Percentiles rank a stretch among this genome's conserved stretches.
Evolutionary conservation across 2,888 invertebrate genomes (phyloP).

Genomic region (Drosophila niveifrons): DNA sequence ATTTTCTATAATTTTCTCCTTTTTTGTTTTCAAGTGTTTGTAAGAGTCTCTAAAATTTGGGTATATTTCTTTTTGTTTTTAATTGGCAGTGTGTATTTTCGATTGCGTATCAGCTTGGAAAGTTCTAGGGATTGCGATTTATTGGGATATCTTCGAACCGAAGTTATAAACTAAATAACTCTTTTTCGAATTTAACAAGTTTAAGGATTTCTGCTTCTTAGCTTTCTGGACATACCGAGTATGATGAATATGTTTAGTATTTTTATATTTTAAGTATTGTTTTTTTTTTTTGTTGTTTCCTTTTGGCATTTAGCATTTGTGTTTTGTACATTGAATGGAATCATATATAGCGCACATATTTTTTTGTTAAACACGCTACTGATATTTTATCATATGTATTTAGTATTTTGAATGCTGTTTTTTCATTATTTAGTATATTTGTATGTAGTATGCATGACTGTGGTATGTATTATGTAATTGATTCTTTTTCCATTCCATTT

Average conservation of each 20-base stretch:
- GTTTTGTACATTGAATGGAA: conserved; percentile 76
- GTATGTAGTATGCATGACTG: conserved; percentile 24
- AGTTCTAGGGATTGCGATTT: not conserved
- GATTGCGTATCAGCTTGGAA: not conserved
- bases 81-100: conserved; percentile 18
- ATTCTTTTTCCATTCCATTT: conserved; percentile 20
- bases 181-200: conserved; percentile 13
- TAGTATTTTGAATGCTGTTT: conserved; percentile 17
- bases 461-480: conserved; percentile 28
- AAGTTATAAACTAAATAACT: conserved; percentile 4
- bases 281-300: conserved; percentile 9
- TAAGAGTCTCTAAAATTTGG: conserved; percentile 13
- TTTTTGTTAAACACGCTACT: conserved; percentile 33
- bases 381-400: conserved; percentile 33
- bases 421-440: conserved; percentile 6
- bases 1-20: not conserved
- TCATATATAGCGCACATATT: conserved; percentile 47
- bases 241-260: conserved; percentile 22
- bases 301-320: conserved; percentile 48
- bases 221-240: conserved; percentile 16
- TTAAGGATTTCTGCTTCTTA: conserved; percentile 4
- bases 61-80: not conserved
- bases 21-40: not conserved
- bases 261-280: not conserved
- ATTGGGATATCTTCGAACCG: conserved; percentile 1